These are phyloP conservation scores for Crambe crambe DNA, from an alignment of 37 sponge, comb jelly and placozoan species.

Conservation along the genomic window DNA sequence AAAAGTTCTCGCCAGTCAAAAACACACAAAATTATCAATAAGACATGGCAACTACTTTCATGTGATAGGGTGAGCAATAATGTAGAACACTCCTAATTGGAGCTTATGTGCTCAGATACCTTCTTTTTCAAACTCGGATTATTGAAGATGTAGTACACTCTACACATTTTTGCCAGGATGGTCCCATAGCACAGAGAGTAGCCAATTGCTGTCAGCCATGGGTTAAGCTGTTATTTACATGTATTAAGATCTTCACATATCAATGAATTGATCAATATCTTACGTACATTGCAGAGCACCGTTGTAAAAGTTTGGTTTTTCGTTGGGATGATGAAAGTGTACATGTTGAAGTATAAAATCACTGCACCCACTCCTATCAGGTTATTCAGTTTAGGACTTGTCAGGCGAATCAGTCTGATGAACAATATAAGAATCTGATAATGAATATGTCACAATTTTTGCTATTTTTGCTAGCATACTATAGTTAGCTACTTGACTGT, in stretches of 20 bases:
- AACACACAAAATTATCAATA: too few species aligned
- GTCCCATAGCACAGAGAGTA: slow-evolving; percentile 68
- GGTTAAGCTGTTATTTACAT: slow-evolving; percentile 13
- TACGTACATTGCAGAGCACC: slow-evolving; percentile 41
- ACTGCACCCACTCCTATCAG: slow-evolving; percentile 48
- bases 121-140: slow-evolving; percentile 32
- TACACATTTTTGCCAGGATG: slow-evolving; percentile 49
- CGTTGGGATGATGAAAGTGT: slow-evolving; percentile 11
- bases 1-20: too few species aligned
- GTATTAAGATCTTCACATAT: slow-evolving; percentile 26
- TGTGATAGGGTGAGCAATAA: too few species aligned
- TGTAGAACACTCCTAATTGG: too few species aligned
- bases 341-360: slow-evolving; percentile 38
- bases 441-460: too few species aligned
- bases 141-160: slow-evolving; percentile 55
- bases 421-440: too few species aligned
- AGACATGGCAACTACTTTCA: too few species aligned
- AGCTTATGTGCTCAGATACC: too few species aligned
- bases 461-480: too few species aligned
- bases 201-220: slow-evolving; percentile 46
- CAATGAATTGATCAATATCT: slow-evolving; percentile 18
- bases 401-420: slow-evolving; percentile 34
- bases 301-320: not conserved
- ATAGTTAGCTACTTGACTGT: too few species aligned
- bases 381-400: slow-evolving; percentile 47